A percentile compares a stretch with the other conserved stretches of the same genome.
These are phyloP conservation scores for Zaprionus gabonicus DNA, from an alignment of 1,140 invertebrate genomes.

Conservation along the genomic window DNA sequence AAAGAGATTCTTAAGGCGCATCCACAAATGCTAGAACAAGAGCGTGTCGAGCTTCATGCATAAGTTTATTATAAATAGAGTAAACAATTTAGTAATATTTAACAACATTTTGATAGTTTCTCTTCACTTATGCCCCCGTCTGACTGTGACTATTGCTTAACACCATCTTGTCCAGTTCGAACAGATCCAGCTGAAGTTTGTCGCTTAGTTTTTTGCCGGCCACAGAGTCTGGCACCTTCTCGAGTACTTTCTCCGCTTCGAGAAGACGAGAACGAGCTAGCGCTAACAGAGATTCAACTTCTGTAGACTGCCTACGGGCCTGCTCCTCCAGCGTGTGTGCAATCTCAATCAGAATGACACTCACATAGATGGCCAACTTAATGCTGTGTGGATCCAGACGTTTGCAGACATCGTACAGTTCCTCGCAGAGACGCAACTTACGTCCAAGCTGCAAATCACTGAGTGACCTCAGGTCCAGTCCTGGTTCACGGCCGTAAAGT, in stretches of 20 bases:
- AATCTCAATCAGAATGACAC: slow-evolving; percentile 90
- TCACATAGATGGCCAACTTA: slow-evolving; percentile 89
- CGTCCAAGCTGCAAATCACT: slow-evolving; percentile 87
- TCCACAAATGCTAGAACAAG: slow-evolving; percentile 85
- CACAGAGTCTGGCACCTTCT: slow-evolving; percentile 73
- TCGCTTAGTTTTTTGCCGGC: slow-evolving; percentile 73
- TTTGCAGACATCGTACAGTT: slow-evolving; percentile 87
- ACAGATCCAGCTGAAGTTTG: slow-evolving; percentile 57
- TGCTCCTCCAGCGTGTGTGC: slow-evolving; percentile 86
- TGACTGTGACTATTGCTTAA: slow-evolving; percentile 30
- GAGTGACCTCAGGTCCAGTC: slow-evolving; percentile 86
- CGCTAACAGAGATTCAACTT: slow-evolving; percentile 41
- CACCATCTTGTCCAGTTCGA: slow-evolving; percentile 60
- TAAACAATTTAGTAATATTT: slow-evolving; percentile 6
- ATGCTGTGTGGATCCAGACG: slow-evolving; percentile 89
- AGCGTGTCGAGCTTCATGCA: slow-evolving; percentile 60
- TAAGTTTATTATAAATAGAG: neutral
- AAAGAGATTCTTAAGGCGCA: slow-evolving; percentile 85
- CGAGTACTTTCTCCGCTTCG: slow-evolving; percentile 56
- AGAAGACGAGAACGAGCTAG: slow-evolving; percentile 58
- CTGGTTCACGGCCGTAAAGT: slow-evolving; percentile 88
- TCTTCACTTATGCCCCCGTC: slow-evolving; percentile 3
- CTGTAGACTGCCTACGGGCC: slow-evolving; percentile 82
- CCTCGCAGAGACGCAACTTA: slow-evolving; percentile 89
- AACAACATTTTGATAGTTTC: slow-evolving; percentile 18